Percentiles rank a stretch among this genome's conserved stretches.
Evolutionary conservation across 2,888 invertebrate species (phyloP).

Genomic region (Baronia brevicornis): DNA sequence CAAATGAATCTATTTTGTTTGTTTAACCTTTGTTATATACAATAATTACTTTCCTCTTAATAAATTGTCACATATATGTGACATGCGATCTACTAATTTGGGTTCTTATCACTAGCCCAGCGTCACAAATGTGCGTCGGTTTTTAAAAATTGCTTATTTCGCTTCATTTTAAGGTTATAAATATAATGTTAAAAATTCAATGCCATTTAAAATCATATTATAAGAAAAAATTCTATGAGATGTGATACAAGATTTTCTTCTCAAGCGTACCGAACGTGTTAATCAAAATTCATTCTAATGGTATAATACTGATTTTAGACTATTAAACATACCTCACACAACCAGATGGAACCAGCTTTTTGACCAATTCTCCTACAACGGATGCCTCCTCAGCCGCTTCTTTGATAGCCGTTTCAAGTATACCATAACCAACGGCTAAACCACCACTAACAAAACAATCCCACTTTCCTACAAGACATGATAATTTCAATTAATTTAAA

Average conservation of each 20-base stretch:
- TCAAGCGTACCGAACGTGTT: no score
- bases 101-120: no score
- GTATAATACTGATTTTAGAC: background rate
- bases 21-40: no score
- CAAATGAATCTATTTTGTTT: no score
- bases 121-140: no score
- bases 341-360: slow-evolving; percentile 84
- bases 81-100: no score
- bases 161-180: background rate
- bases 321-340: slow-evolving; percentile 81
- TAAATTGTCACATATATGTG: no score
- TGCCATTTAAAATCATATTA: no score
- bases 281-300: background rate
- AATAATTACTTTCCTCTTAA: no score
- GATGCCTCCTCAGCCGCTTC: slow-evolving; percentile 97
- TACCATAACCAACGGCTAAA: slow-evolving; percentile 89
- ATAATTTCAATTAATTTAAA: background rate
- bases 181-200: background rate
- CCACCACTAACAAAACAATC: slow-evolving; percentile 98
- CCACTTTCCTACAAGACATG: slow-evolving; percentile 81
- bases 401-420: slow-evolving; percentile 92
- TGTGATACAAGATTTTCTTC: no score
- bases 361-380: slow-evolving; percentile 85
- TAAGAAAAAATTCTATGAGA: no score
- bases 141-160: background rate